Conservation (phyloP, 2,888 invertebrate genomes). For the Parnassius glacialis region DNA sequence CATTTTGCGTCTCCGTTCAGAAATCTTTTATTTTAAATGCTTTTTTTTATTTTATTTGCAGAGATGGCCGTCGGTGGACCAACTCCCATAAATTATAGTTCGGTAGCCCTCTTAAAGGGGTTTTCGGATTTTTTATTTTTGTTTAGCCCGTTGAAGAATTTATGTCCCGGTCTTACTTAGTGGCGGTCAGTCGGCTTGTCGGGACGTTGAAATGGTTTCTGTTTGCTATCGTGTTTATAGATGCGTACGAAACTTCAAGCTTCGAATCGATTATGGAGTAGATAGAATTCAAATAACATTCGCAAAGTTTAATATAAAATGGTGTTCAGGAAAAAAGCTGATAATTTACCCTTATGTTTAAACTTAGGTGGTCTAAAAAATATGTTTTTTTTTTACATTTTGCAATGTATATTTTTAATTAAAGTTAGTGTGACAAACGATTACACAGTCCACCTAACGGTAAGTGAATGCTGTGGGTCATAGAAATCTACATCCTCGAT, state of each 20-base stretch:
- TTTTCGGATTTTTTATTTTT: conserved; percentile 66
- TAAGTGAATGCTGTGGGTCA: too few species aligned
- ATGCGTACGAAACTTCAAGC: conserved; percentile 8
- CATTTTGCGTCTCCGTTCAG: conserved; percentile 69
- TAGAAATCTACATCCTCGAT: too few species aligned
- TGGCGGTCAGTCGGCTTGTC: conserved; percentile 69
- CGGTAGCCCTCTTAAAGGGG: conserved; percentile 79
- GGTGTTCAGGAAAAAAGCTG: too few species aligned
- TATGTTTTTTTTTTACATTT: too few species aligned
- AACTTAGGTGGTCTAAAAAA: too few species aligned
- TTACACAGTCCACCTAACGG: too few species aligned
- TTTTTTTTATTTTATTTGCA: conserved; percentile 59
- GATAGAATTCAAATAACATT: conserved; percentile 1
- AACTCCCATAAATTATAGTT: conserved; percentile 79
- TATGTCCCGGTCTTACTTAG: conserved; percentile 79
- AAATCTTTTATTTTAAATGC: conserved; percentile 46
- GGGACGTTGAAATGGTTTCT: conserved; percentile 46
- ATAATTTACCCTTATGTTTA: too few species aligned
- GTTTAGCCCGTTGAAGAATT: conserved; percentile 78
- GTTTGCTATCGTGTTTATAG: conserved; percentile 33
- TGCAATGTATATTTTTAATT: too few species aligned
- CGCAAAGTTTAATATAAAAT: too few species aligned
- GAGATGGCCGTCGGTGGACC: conserved; percentile 62
- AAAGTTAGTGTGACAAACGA: too few species aligned
- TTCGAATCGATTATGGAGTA: not conserved